Base-by-base conservation (phyloP, 2,797 vertebrate genomes). In the Fringilla coelebs region DNA sequence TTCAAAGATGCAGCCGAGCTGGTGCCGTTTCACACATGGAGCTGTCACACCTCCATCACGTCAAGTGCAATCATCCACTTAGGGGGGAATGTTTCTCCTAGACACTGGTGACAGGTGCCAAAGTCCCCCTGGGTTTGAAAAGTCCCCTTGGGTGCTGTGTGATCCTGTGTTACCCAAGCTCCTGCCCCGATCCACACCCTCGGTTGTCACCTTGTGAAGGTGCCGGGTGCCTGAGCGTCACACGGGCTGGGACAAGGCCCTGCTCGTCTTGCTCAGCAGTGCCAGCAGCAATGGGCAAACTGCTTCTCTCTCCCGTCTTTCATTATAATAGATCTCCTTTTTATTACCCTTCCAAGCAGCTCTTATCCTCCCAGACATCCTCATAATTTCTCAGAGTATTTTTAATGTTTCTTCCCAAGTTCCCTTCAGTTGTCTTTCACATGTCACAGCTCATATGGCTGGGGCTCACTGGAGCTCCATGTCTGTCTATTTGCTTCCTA, bases 251-350 rank as follows among this genome's bases (percentile, higher is more conserved):
- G 40, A 62, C 45, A 29, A 25, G 0, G 2, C 62, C 68, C 34
- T 0, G 0, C 24, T 34, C 0, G 0, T 41, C 71, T 57, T 41
- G 10, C 3, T 1, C 55, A 67, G 54, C 4, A 10, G 40, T 60
- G 74, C 60, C 71, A 87, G 68, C 66, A 80, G 78, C 60, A 58
- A 12, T 4, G 51, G 41, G 51, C n/a, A 72, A 76, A 82, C n/a
- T 24, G 38, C 20, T 85, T 38, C 54, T 40, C 20, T 80, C 61
- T 60, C 60, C 60, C 32, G 13, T 29, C n/a, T 17, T 74, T 67
- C 63, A 32, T 46, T 57, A 36, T 8, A 18, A 6, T 70, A 11
- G 9, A 71, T 80, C 72, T 87, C 28, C 26, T 78, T 61, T 68
- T 62, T 57, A 52, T 46, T 46, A 2, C 17, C 29, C 34, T 77